These are phyloP conservation scores for Lonchura striata DNA, from an alignment of 2,113 vertebrate species.

Conservation along the genomic window DNA sequence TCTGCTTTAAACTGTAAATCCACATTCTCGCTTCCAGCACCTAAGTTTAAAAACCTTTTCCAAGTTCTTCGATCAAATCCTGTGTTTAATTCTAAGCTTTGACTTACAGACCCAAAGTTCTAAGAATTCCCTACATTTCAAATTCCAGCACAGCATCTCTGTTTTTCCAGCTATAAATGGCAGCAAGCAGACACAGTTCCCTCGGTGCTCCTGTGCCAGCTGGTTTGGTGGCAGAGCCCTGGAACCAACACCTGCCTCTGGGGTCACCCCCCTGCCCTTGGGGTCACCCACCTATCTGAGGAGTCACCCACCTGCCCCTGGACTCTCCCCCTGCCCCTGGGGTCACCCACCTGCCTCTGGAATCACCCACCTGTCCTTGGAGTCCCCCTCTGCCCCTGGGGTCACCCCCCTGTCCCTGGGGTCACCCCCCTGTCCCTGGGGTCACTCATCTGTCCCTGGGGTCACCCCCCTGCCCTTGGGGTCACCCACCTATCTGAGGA, in stretches of 20 bases:
- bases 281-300: too few species aligned
- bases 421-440: neutral
- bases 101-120: neutral
- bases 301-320: too few species aligned
- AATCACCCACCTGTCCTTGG: too few species aligned
- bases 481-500: too few species aligned
- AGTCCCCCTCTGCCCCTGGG: too few species aligned
- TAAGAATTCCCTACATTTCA: neutral
- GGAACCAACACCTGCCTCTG: neutral
- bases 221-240: neutral
- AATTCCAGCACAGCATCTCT: neutral
- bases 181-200: neutral
- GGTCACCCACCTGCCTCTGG: neutral
- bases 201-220: accelerated
- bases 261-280: accelerated
- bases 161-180: neutral
- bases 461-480: too few species aligned
- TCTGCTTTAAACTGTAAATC: neutral
- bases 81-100: neutral
- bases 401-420: neutral
- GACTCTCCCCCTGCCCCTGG: neutral
- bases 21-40: neutral
- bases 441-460: too few species aligned
- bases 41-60: neutral
- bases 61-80: neutral